Base-by-base conservation (phyloP, 2,888 invertebrate genomes). In the Carterocephalus palaemon region DNA sequence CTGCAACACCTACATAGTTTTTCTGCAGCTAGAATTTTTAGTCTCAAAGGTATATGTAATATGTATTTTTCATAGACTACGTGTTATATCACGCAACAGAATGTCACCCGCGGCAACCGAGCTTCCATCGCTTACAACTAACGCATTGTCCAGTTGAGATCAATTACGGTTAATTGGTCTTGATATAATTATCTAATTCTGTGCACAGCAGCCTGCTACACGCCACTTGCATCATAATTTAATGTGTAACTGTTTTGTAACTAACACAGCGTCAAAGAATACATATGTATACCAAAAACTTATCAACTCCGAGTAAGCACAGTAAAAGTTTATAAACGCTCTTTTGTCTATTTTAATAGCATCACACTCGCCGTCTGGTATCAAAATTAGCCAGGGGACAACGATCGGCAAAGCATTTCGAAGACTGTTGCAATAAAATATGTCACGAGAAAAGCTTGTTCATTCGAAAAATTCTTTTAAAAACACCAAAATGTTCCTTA, bases 81-180 rank as follows among this genome's bases (percentile, higher is more conserved):
- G 15, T 26, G 17, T 16, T 28, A 26, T 26, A 22, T 16, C 32
- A 26, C 24, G 38, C 22, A 8, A 16, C 15, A n/a, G n/a, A n/a
- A n/a, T 10, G 12, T 34, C 45, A 45, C 34, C 42, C 47, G 52
- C 42, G 51, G 15, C 52, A 49, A 59, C 57, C 55, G 54, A 48
- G 54, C 49, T 51, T 59, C 42, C 47, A 50, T 53, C 33, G 49
- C 22, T 43, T 43, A 37, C 36, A 50, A 51, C 53, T 54, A 60
- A 58, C 64, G 62, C 63, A 59, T 59, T 63, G 64, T 70, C 67
- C 67, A 70, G 73, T 73, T 75, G 75, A 73, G 70, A 76, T 80
- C 83, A 84, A 85, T 85, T 85, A 79, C 76, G 75, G 70, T 75
- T 84, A 83, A 86, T 85, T 76, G 77, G 67, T 67, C 74, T 70